These are phyloP conservation scores for Linhomoeus sp. DNA, from an alignment of 2,888 invertebrate species.

Conservation along the genomic window DNA sequence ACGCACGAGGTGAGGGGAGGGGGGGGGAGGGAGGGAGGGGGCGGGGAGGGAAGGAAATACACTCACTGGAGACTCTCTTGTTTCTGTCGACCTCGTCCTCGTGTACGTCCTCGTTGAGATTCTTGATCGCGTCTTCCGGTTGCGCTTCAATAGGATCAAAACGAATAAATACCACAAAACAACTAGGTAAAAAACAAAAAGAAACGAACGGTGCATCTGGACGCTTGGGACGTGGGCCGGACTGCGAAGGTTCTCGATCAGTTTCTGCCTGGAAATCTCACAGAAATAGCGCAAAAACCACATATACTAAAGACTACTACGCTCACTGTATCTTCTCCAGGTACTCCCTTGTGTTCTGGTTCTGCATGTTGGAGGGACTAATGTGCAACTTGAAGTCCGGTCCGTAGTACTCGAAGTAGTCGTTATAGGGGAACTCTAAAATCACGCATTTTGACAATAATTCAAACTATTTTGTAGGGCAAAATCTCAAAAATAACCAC, in stretches of 20 bases:
- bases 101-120: conserved; percentile 49
- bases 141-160: conserved; percentile 40
- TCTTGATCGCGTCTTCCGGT: conserved; percentile 56
- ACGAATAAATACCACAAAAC: no score
- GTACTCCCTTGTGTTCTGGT: conserved; percentile 93
- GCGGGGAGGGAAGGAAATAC: no score
- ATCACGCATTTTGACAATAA: no score
- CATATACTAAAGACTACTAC: no score
- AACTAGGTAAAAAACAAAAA: no score
- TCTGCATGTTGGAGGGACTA: conserved; percentile 95
- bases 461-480: no score
- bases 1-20: no score
- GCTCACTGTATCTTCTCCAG: conserved; percentile 92
- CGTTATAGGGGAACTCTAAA: conserved; percentile 83
- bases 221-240: conserved; percentile 92
- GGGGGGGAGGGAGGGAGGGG: no score
- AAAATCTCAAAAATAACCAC: conserved; percentile 33
- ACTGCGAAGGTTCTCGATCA: conserved; percentile 93
- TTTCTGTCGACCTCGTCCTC: conserved; percentile 80
- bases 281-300: no score
- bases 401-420: conserved; percentile 98
- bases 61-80: conserved; percentile 42
- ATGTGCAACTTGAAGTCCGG: conserved; percentile 98
- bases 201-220: conserved; percentile 43
- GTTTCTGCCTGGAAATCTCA: no score